phyloP scores from a whole-genome alignment of 2,113 vertebrate genomes.

The Tringa solitaria region DNA sequence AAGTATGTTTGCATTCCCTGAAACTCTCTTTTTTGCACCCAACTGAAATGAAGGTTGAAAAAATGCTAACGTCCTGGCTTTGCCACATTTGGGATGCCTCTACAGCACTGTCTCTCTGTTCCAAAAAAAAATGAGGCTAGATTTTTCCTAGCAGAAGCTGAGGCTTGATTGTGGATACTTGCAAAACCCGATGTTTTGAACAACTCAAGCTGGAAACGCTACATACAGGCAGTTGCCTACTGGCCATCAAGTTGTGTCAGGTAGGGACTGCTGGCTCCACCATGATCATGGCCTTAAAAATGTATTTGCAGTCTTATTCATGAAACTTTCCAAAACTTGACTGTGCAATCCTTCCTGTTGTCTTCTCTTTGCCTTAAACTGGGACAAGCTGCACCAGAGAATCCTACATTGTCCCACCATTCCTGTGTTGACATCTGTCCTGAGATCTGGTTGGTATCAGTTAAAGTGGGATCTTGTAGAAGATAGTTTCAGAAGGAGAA shows the following conservation, averaged over 20 bases:
- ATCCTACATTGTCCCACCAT: background rate
- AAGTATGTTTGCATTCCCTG: background rate
- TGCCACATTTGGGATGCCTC: background rate
- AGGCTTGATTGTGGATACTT: background rate
- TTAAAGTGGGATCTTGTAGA: background rate
- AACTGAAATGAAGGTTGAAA: background rate
- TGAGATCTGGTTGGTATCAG: background rate
- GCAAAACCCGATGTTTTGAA: fast-evolving
- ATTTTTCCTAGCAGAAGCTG: background rate
- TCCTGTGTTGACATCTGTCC: background rate
- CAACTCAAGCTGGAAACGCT: background rate
- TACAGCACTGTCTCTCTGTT: background rate
- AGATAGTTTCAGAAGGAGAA: background rate
- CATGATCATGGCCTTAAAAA: background rate
- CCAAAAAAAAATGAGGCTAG: background rate
- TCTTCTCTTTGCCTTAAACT: background rate
- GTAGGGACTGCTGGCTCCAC: background rate
- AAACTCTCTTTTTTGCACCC: background rate
- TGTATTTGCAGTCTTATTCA: background rate
- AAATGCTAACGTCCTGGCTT: background rate
- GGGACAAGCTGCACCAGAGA: background rate
- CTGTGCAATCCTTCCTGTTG: background rate
- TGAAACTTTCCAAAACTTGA: background rate
- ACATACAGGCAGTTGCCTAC: background rate
- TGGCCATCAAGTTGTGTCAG: background rate